Percentiles rank a stretch among this genome's conserved stretches.
Evolutionary conservation across 2,113 vertebrate genomes (phyloP).

Genomic region (Lophotis ruficrista): DNA sequence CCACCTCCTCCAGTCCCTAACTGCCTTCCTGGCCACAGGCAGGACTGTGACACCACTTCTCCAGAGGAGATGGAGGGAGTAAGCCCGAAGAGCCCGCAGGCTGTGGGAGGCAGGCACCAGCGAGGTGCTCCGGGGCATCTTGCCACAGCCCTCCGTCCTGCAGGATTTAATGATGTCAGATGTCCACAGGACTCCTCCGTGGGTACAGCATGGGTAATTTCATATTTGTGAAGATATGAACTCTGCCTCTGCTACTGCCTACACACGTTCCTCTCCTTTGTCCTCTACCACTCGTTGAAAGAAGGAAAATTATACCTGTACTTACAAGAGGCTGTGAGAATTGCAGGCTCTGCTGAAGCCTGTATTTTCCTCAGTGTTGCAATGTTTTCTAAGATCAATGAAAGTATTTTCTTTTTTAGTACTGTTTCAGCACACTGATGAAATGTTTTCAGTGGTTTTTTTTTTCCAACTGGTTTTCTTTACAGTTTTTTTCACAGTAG

Average conservation of each 20-base stretch:
- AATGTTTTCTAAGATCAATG: conserved; percentile 12
- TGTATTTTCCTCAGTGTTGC: background rate
- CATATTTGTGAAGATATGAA: background rate
- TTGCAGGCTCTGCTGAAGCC: background rate
- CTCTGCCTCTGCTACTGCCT: background rate
- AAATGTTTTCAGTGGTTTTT: background rate
- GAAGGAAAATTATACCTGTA: background rate
- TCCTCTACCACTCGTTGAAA: background rate
- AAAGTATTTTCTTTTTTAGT: conserved; percentile 11
- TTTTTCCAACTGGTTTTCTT: background rate
- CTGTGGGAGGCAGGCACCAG: background rate
- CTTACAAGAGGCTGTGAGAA: background rate
- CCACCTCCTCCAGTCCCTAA: background rate
- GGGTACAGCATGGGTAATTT: background rate
- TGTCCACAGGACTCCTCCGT: background rate
- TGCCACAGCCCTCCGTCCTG: background rate
- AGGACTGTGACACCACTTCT: background rate
- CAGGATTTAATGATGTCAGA: background rate
- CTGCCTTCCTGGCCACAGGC: background rate
- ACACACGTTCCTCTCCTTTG: background rate
- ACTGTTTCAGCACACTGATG: background rate
- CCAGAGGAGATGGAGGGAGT: background rate
- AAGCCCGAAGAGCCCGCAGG: background rate
- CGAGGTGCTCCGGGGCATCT: background rate
- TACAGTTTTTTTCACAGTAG: background rate